Base-by-base conservation (phyloP, 1,140 invertebrate species). In the Anastrepha ludens region DNA sequence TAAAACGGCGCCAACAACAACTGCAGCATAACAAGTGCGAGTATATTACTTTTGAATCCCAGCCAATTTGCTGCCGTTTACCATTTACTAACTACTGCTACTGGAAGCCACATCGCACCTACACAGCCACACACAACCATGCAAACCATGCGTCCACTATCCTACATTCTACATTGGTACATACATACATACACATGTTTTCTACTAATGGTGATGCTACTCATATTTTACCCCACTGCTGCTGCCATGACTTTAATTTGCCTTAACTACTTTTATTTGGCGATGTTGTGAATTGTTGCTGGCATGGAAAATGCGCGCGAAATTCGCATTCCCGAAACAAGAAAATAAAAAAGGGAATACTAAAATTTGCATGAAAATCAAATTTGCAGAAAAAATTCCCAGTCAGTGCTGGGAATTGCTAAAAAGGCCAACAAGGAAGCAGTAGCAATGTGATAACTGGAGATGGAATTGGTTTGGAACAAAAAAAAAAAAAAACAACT, bases 61-160 rank as follows among this genome's bases (percentile, higher is more conserved):
- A 55, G 50, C 74, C 74, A 81, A 81, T 81, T 81, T 81, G 74
- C 47, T 81, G 47, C n/a, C 74, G 47, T 81, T 81, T 81, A 81
- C 41, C 47, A 81, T 55, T 81, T 81, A 81, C 74, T 81, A 81
- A 81, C 74, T 55, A 81, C 47, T 29, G 47, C 47, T 11, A 50
- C 17, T 20, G 47, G 7, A 81, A n/a, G 47, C 47, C 6, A 11
- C 47, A 58, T 47, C 74, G 3, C 7, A 74, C 29, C 17, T n/a
- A 41, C 15, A 15, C 8, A 74, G 20, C 13, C 4, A 55, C 74
- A 29, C 74, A 55, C 7, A 50, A 41, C n/a, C 17, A 78, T 17
- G 47, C 44, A 81, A 62, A 15, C 60, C 13, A 62, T 62, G 4
- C 29, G 29, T 29, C 29, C 29, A 29, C 29, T 29, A 29, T 29